phyloP scores from a whole-genome alignment of 2,113 vertebrate species.

The Melanerpes formicivorus region DNA sequence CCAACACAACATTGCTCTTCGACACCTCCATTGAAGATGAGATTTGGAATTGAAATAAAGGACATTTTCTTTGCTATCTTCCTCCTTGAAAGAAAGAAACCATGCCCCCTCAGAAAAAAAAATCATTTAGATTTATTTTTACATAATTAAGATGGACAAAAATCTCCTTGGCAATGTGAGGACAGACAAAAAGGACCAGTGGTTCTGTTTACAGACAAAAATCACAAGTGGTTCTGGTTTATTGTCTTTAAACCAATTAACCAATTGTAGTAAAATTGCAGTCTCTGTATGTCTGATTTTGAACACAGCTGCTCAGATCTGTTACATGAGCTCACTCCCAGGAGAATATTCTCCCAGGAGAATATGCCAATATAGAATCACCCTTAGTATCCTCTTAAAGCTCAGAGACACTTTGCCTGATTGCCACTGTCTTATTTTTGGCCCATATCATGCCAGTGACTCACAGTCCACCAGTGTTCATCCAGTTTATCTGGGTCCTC shows the following conservation, averaged over 20 bases:
- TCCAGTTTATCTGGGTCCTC: not conserved
- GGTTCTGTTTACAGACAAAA: too few relatives aligned
- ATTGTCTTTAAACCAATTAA: not conserved
- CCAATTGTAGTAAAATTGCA: not conserved
- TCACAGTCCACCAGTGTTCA: not conserved
- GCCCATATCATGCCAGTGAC: rapidly evolving
- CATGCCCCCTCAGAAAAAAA: not conserved
- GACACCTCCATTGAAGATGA: not conserved
- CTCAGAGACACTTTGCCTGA: not conserved
- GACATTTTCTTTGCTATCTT: not conserved
- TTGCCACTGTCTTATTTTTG: not conserved
- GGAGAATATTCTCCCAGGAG: not conserved
- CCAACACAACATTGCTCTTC: not conserved
- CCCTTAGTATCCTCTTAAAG: not conserved
- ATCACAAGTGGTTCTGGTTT: not conserved
- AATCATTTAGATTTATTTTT: not conserved
- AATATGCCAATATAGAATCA: not conserved
- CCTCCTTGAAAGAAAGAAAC: not conserved
- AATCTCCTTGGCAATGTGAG: not conserved
- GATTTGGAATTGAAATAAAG: not conserved
- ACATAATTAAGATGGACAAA: not conserved
- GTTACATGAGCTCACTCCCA: not conserved
- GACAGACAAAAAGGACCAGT: not conserved
- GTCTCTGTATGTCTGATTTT: not conserved
- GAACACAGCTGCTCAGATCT: not conserved